Percentiles rank a stretch among this genome's conserved stretches.
Evolutionary conservation across 2,888 invertebrate species (phyloP).

Genomic region (Ormyrus thymus): DNA sequence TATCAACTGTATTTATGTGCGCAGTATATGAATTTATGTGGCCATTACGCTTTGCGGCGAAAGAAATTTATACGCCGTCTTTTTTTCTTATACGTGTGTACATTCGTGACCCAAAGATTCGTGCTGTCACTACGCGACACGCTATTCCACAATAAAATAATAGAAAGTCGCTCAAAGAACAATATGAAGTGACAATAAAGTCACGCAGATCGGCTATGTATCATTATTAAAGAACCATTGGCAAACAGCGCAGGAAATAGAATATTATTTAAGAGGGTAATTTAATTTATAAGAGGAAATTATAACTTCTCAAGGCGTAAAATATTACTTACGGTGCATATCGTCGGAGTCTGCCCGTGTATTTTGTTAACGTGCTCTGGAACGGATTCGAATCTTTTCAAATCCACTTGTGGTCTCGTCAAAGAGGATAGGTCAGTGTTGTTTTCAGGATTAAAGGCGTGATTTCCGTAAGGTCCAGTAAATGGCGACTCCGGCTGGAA

Average conservation of each 20-base stretch:
- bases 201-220: slow-evolving; percentile 47
- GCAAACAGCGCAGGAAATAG: slow-evolving; percentile 31
- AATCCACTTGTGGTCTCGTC: slow-evolving; percentile 61
- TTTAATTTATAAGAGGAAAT: slow-evolving; percentile 29
- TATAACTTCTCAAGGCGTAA: background rate
- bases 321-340: slow-evolving; percentile 68
- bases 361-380: slow-evolving; percentile 64
- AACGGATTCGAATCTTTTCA: slow-evolving; percentile 61
- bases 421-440: slow-evolving; percentile 32
- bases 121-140: slow-evolving; percentile 62
- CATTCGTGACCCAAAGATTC: slow-evolving; percentile 55
- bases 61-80: slow-evolving; percentile 19
- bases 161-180: slow-evolving; percentile 44
- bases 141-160: slow-evolving; percentile 61
- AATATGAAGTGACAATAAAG: slow-evolving; percentile 43
- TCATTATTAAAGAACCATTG: slow-evolving; percentile 41
- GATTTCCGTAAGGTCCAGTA: slow-evolving; percentile 59
- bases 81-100: slow-evolving; percentile 41
- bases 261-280: slow-evolving; percentile 48
- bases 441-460: slow-evolving; percentile 57
- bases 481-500: slow-evolving; percentile 68
- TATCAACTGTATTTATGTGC: background rate
- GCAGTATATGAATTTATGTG: slow-evolving; percentile 4
- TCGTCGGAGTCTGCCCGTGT: slow-evolving; percentile 71
- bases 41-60: background rate